These are phyloP conservation scores for Eledona agricola DNA, from an alignment of 2,888 invertebrate species.

Conservation along the genomic window DNA sequence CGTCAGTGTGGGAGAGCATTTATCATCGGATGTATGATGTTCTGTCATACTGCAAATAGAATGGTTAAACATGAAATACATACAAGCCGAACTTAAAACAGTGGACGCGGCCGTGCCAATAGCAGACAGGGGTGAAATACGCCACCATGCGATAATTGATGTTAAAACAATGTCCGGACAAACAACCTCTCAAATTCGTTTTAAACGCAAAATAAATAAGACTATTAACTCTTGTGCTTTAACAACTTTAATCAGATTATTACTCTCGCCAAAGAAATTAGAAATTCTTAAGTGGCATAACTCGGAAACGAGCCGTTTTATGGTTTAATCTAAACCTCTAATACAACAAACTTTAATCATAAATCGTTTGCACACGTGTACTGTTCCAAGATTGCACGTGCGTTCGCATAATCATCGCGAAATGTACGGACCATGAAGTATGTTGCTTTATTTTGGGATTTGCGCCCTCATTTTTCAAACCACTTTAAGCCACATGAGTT, in stretches of 20 bases:
- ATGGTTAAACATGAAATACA: slow-evolving; percentile 48
- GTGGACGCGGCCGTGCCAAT: slow-evolving; percentile 30
- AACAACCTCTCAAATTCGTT: slow-evolving; percentile 6
- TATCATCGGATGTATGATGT: slow-evolving; percentile 39
- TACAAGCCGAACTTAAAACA: slow-evolving; percentile 34
- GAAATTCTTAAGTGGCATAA: slow-evolving; percentile 45
- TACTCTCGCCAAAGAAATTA: slow-evolving; percentile 42
- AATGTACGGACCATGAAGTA: no score
- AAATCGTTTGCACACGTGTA: slow-evolving; percentile 53
- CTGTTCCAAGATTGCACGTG: slow-evolving; percentile 47
- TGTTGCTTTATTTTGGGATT: no score
- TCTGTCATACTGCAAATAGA: slow-evolving; percentile 46
- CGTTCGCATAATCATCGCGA: slow-evolving; percentile 42
- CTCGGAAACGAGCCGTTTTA: slow-evolving; percentile 51
- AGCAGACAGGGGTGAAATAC: slow-evolving; percentile 23
- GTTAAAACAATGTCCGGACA: slow-evolving; percentile 17
- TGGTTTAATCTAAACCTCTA: slow-evolving; percentile 53
- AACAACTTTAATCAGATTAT: slow-evolving; percentile 32
- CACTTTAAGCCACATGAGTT: no score
- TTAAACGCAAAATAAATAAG: slow-evolving; percentile 12
- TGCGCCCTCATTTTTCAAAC: no score
- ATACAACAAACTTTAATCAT: slow-evolving; percentile 53
- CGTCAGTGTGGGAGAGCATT: slow-evolving; percentile 32
- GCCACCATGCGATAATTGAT: slow-evolving; percentile 21
- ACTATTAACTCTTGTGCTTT: slow-evolving; percentile 12